Conservation (phyloP, 1,140 invertebrate genomes). For the Lepidotrigona ventralis region DNA sequence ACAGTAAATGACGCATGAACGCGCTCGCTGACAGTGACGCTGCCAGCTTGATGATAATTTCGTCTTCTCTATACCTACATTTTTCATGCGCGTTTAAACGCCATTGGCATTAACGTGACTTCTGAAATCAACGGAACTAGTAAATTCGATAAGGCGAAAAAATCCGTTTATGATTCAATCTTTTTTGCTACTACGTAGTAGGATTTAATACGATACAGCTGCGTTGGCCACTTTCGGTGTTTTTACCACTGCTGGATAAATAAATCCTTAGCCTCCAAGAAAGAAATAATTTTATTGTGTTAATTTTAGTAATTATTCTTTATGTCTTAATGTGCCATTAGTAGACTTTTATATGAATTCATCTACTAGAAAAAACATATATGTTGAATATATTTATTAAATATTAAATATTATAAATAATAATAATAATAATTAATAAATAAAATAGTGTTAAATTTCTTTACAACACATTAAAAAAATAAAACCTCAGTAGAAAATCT, state of each 20-base stretch:
- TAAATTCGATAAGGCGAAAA: not conserved
- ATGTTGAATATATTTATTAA: too few species aligned
- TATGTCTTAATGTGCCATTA: too few species aligned
- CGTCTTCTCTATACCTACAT: not conserved
- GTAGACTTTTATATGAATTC: too few species aligned
- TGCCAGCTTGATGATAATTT: constrained; percentile 2
- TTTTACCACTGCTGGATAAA: not conserved
- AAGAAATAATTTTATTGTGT: not conserved
- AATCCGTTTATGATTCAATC: not conserved
- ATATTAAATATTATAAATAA: too few species aligned
- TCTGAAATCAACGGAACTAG: not conserved
- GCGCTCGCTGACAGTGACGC: constrained; percentile 29
- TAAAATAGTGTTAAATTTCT: too few species aligned
- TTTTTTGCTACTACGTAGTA: not conserved
- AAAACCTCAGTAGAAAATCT: too few species aligned
- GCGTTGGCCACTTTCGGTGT: not conserved
- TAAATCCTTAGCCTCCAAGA: too few species aligned
- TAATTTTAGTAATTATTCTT: too few species aligned
- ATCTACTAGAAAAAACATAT: too few species aligned
- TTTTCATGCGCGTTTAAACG: constrained; percentile 26
- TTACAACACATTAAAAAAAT: too few species aligned
- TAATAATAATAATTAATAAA: too few species aligned
- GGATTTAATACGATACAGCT: not conserved
- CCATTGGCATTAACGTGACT: not conserved
- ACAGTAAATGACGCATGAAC: constrained; percentile 47